Base-by-base conservation (phyloP, 2,888 invertebrate genomes). In the Ophioninae sp. region DNA sequence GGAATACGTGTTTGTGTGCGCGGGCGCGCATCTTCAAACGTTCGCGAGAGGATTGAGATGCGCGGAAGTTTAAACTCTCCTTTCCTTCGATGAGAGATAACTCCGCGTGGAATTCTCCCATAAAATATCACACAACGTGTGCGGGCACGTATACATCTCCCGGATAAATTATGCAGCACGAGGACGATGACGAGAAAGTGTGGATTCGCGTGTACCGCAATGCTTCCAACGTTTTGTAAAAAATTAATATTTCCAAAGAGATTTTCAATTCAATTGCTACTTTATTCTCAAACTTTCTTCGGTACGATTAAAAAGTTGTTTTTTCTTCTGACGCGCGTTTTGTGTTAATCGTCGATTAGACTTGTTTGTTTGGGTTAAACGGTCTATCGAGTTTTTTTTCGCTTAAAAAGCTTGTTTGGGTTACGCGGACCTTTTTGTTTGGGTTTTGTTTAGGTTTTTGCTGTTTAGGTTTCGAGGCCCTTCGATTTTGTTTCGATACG, bases 1-100 rank as follows among this genome's bases (percentile, higher is more conserved):
- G 8, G 72, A 72, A 5, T 51, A n/a, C 23, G 37, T n/a, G 39
- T 22, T 7, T 10, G 20, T 58, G 44, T 56, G 41, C 30, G 64
- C n/a, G 51, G 39, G 58, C 41, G 72, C 41, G 77, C 82, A 81
- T 10, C 69, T 79, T 83, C 73, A 74, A 63, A 82, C 73, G 63
- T 56, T 68, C 44, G 8, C 64, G 73, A 74, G 64, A 65, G 41
- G 7, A 17, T 59, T 67, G 71, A 44, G 81, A 61, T 65, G 63
- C 79, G 81, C 79, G 85, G 84, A 87, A 88, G 84, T 87, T 22
- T 51, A 59, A 84, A 75, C 81, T 72, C 77, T 81, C 61, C 37
- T 61, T 79, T 67, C 59, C 77, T 65, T 13, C 51, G 67, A 81
- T 30, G 67, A 71, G 77, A 74, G 37, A 75, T 20, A 77, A 72